phyloP scores from a whole-genome alignment of 2,797 vertebrate species.

The Thamnophis elegans region DNA sequence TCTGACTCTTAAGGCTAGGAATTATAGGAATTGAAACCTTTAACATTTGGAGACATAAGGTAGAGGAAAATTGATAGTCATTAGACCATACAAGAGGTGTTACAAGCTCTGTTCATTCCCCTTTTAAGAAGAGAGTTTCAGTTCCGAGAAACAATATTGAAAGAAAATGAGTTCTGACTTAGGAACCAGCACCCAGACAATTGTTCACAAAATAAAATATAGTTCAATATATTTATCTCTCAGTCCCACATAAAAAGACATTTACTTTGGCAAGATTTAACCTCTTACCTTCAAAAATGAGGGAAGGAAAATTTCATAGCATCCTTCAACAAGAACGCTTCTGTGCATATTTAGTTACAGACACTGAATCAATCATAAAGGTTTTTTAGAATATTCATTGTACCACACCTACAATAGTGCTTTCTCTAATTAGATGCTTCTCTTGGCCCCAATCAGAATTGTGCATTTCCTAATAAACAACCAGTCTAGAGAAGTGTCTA shows the following conservation, averaged over 20 bases:
- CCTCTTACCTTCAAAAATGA: neutral
- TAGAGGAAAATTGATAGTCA: neutral
- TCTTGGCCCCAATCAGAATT: neutral
- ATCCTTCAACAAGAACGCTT: neutral
- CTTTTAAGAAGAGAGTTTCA: neutral
- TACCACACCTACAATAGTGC: neutral
- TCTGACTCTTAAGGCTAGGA: neutral
- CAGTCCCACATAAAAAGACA: neutral
- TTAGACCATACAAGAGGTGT: neutral
- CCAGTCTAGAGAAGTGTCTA: neutral
- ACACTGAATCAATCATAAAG: neutral
- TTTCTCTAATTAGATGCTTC: neutral
- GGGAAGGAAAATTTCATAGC: neutral
- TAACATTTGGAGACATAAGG: neutral
- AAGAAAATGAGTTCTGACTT: neutral
- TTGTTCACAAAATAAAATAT: neutral
- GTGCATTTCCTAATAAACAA: neutral
- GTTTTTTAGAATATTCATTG: neutral
- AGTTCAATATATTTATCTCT: neutral
- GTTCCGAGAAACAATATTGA: neutral
- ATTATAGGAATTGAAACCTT: neutral
- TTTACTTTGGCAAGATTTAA: neutral
- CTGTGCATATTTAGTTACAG: neutral
- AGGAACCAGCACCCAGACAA: neutral
- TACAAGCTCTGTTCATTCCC: neutral